Evolutionary conservation across 2,888 invertebrate genomes (phyloP).

Genomic region (Sinelater perroti): DNA sequence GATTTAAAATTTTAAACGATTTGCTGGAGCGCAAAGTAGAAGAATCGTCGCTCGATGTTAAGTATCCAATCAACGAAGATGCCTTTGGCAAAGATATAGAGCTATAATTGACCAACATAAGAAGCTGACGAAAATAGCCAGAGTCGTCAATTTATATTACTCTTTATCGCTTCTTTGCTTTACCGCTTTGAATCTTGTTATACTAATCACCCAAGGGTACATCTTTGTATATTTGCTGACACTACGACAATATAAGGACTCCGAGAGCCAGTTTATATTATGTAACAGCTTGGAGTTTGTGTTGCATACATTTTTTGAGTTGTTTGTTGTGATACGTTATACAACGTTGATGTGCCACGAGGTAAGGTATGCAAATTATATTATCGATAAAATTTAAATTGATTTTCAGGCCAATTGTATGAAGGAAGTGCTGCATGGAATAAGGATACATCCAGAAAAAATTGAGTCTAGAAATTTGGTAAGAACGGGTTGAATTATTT

Average conservation of each 20-base stretch:
- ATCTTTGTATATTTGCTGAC: slow-evolving; percentile 18
- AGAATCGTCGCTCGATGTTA: slow-evolving; percentile 23
- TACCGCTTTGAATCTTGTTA: slow-evolving; percentile 25
- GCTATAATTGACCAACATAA: slow-evolving; percentile 30
- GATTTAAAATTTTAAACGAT: slow-evolving; percentile 27
- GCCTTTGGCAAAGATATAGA: slow-evolving; percentile 27
- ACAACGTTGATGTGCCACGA: slow-evolving; percentile 19
- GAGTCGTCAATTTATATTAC: slow-evolving; percentile 27
- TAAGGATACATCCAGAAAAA: slow-evolving; percentile 41
- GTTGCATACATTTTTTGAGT: slow-evolving; percentile 2
- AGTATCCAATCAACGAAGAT: slow-evolving; percentile 31
- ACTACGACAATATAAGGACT: neutral
- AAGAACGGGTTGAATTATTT: too few species aligned
- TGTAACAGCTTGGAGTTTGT: slow-evolving; percentile 8
- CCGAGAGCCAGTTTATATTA: slow-evolving; percentile 8
- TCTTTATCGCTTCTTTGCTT: slow-evolving; percentile 31
- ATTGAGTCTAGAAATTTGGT: slow-evolving; percentile 43
- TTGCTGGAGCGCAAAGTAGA: slow-evolving; percentile 25
- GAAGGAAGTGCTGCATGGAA: slow-evolving; percentile 39
- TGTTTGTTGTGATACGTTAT: slow-evolving; percentile 15
- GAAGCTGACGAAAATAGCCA: slow-evolving; percentile 23
- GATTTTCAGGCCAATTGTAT: slow-evolving; percentile 42
- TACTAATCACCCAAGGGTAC: slow-evolving; percentile 22
- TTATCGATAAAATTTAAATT: neutral
- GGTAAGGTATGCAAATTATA: neutral